Evolutionary conservation across 2,888 invertebrate genomes (phyloP), one percentile per base, ranked within the genome.

Genomic region (Ferdinandea cuprea): DNA sequence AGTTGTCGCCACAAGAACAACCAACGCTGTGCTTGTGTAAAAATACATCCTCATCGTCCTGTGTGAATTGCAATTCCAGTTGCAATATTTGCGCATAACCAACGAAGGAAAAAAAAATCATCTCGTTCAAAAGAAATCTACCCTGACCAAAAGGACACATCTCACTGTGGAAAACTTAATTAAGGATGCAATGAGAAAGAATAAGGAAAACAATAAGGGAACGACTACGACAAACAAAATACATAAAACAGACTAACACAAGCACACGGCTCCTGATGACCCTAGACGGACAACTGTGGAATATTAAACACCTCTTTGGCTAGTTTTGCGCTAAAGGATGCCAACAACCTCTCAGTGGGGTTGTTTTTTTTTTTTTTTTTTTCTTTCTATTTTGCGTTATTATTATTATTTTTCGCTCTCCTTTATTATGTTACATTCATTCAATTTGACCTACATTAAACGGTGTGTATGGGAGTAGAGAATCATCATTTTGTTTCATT

Each of bases 271-370:
- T 72, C 61, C 73, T 68, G 79, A 80, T 73, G 79, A 80, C 79
- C 79, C 79, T 56, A 80, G 79, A 80, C 79, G 79, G 79, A 80
- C 79, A 80, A 80, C 79, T 80, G 79, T 80, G 48, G 79, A 80
- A 80, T 80, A 80, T 73, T 80, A 80, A 80, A 61, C 66, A 73
- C 61, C 54, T 54, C 61, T 68, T 73, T 80, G 56, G 79, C 68
- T 66, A 73, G 68, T 80, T 80, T 68, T 42, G 46, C 61, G 54
- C 79, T 68, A 80, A 66, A 50, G 68, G 72, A 73, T 68, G 73
- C 73, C 79, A 73, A 80, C 54, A 73, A 80, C 73, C 73, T 61
- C 61, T 73, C 37, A 30, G 50, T 28, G 48, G 63, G 32, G 37
- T 54, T 54, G 7, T 42, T 61, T 3, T 54, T 19, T 52, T 44